Evolutionary conservation across 2,113 vertebrate genomes (phyloP).

Genomic region (Melospiza melodia): DNA sequence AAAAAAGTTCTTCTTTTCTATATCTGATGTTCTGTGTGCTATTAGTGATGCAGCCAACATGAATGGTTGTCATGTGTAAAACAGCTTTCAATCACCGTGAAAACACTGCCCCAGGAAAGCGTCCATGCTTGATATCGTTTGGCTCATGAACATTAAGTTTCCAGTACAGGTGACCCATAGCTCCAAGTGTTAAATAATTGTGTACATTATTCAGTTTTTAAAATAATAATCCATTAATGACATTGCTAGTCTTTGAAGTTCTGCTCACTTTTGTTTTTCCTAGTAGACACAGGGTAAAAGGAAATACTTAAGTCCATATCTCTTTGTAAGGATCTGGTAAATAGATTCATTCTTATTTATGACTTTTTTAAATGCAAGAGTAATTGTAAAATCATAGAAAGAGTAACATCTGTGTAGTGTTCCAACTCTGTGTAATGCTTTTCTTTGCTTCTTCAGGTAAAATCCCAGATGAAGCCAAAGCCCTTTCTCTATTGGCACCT

Average conservation of each 20-base stretch:
- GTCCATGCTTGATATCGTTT: constrained; percentile 99
- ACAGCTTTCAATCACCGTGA: constrained; percentile 99
- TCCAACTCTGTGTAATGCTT: constrained; percentile 75
- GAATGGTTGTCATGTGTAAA: constrained; percentile 99
- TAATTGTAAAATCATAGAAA: constrained; percentile 73
- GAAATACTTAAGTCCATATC: constrained; percentile 75
- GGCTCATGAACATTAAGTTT: constrained; percentile 99
- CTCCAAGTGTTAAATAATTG: constrained; percentile 99
- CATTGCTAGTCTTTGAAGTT: constrained; percentile 80
- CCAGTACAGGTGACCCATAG: constrained; percentile 99
- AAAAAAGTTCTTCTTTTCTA: constrained; percentile 99
- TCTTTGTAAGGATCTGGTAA: constrained; percentile 77
- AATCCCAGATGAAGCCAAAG: constrained; percentile 98
- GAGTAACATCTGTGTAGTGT: constrained; percentile 54
- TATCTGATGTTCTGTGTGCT: constrained; percentile 99
- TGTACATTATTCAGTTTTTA: constrained; percentile 88
- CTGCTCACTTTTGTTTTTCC: constrained; percentile 83
- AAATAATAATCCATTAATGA: constrained; percentile 80
- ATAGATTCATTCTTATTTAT: constrained; percentile 73
- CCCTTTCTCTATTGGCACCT: constrained; percentile 92
- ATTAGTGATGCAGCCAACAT: constrained; percentile 99
- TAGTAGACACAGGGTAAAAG: constrained; percentile 80
- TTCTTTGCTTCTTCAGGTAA: constrained; percentile 90
- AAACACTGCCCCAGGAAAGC: constrained; percentile 95
- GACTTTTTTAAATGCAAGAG: constrained; percentile 74